Evolutionary conservation across 2,888 invertebrate species (phyloP).

Genomic region (Amblyjoppa proteus): DNA sequence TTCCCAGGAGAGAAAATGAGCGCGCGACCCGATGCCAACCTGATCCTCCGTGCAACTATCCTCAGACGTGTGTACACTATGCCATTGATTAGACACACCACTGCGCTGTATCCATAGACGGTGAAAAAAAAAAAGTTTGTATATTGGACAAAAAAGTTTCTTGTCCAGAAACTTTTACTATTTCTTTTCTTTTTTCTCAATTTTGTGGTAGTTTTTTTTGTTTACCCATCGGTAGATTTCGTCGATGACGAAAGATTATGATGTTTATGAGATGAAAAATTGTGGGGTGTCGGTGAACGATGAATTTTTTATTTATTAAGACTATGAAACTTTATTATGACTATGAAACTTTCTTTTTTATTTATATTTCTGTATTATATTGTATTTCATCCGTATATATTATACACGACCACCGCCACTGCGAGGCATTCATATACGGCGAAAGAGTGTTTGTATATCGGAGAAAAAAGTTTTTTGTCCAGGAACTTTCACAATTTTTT

Average conservation of each 20-base stretch:
- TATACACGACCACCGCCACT: too few species aligned
- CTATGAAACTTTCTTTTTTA: too few species aligned
- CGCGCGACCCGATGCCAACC: conserved; percentile 58
- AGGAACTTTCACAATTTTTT: too few species aligned
- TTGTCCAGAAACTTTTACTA: not conserved
- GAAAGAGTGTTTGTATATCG: too few species aligned
- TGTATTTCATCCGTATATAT: too few species aligned
- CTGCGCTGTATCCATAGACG: not conserved
- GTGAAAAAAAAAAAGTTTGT: not conserved
- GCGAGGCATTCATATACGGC: too few species aligned
- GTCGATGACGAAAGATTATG: not conserved
- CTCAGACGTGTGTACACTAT: conserved; percentile 21
- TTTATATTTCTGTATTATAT: too few species aligned
- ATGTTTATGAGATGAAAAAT: not conserved
- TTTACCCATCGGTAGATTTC: not conserved
- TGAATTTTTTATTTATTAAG: too few species aligned
- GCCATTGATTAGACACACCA: not conserved
- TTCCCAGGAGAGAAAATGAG: conserved; percentile 67
- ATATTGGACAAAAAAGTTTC: not conserved
- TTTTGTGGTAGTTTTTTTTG: not conserved
- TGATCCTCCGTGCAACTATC: conserved; percentile 41
- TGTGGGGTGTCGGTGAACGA: not conserved
- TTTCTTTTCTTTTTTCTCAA: not conserved
- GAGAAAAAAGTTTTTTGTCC: too few species aligned
- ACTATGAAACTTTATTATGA: too few species aligned